Conservation (phyloP, 2,888 invertebrate genomes). For the Nasonovia ribisnigri region DNA sequence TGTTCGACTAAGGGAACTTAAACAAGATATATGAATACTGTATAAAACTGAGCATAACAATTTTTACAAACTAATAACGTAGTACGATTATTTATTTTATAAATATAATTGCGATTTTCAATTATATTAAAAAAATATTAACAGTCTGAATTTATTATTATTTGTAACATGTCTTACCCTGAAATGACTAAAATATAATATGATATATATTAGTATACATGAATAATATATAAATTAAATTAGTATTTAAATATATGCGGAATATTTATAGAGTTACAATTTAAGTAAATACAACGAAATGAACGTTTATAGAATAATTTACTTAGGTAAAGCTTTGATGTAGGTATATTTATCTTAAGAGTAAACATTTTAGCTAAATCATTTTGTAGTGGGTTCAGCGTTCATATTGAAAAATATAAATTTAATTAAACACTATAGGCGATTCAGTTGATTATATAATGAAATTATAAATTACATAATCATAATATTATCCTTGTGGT, state of each 20-base stretch:
- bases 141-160: not conserved
- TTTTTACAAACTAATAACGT: not conserved
- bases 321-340: not conserved
- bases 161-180: not conserved
- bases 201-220: not conserved
- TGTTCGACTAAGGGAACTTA: not conserved
- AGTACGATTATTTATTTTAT: not conserved
- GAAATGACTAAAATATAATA: not conserved
- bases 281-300: not conserved
- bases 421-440: not conserved
- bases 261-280: slow-evolving; percentile 3
- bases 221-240: slow-evolving; percentile 14
- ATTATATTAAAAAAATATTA: not conserved
- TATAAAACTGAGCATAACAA: not conserved
- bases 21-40: not conserved
- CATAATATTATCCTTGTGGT: not conserved
- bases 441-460: not conserved
- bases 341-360: not conserved
- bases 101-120: not conserved
- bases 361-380: not conserved
- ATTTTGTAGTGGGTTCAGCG: not conserved
- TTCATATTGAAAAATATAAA: slow-evolving; percentile 3
- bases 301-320: slow-evolving; percentile 29
- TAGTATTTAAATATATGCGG: slow-evolving; percentile 11
- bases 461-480: not conserved